These are phyloP conservation scores for Mastomys coucha DNA, from an alignment of 2,113 vertebrate species.

Conservation along the genomic window DNA sequence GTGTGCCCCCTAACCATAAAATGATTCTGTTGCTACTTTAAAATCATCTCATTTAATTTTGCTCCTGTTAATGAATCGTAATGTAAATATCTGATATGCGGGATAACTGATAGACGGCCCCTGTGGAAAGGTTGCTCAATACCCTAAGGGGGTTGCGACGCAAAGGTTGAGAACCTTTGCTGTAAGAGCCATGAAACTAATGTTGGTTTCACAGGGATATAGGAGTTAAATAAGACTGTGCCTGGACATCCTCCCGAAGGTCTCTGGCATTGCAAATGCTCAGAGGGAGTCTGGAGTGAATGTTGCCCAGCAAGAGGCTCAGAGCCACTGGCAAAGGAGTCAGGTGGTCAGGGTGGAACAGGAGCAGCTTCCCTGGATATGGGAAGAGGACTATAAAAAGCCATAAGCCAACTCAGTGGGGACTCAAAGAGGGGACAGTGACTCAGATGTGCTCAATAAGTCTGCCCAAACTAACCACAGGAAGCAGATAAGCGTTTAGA, in stretches of 20 bases:
- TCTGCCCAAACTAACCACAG: constrained; percentile 49
- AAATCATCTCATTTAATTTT: not conserved
- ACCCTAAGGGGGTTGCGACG: not conserved
- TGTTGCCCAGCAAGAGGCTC: not conserved
- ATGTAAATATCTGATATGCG: not conserved
- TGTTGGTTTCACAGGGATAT: rapidly evolving
- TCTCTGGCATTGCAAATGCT: not conserved
- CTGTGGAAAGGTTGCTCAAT: not conserved
- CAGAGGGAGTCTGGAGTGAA: not conserved
- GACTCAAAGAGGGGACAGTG: not conserved
- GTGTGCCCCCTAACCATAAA: not conserved
- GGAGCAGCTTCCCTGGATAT: rapidly evolving
- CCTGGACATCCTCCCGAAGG: not conserved
- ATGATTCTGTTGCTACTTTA: not conserved
- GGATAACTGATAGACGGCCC: not conserved
- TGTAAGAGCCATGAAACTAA: not conserved
- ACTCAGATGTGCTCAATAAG: constrained; percentile 52
- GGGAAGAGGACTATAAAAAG: not conserved
- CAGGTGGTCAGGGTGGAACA: not conserved
- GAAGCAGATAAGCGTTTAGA: constrained; percentile 41
- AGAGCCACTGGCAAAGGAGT: not conserved
- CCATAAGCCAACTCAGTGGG: not conserved
- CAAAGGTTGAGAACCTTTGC: not conserved
- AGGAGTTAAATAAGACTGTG: not conserved
- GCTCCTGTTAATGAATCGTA: not conserved